A percentile compares a stretch with the other conserved stretches of the same genome.
Conservation (phyloP, 2,113 vertebrate species). For the Potamarius usumacintae region DNA sequence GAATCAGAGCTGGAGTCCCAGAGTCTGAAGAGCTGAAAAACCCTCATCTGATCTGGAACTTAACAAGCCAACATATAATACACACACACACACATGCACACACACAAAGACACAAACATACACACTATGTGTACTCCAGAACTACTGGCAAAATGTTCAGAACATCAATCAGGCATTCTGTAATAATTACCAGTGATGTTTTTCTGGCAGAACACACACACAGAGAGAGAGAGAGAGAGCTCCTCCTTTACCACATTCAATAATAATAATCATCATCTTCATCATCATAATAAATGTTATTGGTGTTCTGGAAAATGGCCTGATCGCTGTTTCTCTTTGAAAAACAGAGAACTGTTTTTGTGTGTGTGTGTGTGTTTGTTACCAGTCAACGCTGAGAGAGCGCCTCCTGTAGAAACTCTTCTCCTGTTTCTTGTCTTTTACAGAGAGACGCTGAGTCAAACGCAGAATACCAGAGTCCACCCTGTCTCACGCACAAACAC, state of each 20-base stretch:
- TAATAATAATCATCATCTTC: not conserved
- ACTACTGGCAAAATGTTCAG: conserved; percentile 9
- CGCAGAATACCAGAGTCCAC: conserved; percentile 14
- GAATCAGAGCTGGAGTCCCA: conserved; percentile 26
- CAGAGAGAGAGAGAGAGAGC: not conserved
- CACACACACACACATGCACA: not conserved
- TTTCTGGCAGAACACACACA: not conserved
- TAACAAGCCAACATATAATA: not conserved
- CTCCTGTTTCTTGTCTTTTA: conserved; percentile 14
- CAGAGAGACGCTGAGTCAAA: conserved; percentile 20
- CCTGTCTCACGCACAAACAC: not conserved
- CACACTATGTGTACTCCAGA: conserved; percentile 5
- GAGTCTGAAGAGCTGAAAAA: conserved; percentile 26
- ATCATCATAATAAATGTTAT: not conserved
- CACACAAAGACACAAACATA: not conserved
- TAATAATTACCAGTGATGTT: conserved; percentile 13
- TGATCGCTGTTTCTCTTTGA: not conserved
- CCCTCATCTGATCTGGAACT: conserved; percentile 14
- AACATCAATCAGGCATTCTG: conserved; percentile 7
- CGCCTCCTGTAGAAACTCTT: conserved; percentile 22
- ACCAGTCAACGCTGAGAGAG: conserved; percentile 20
- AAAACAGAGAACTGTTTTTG: conserved; percentile 10
- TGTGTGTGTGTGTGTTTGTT: conserved; percentile 11
- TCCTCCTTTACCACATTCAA: not conserved
- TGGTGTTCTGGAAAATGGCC: not conserved